These are phyloP conservation scores for Penaeus monodon DNA, from an alignment of 2,888 invertebrate species.

Conservation along the genomic window DNA sequence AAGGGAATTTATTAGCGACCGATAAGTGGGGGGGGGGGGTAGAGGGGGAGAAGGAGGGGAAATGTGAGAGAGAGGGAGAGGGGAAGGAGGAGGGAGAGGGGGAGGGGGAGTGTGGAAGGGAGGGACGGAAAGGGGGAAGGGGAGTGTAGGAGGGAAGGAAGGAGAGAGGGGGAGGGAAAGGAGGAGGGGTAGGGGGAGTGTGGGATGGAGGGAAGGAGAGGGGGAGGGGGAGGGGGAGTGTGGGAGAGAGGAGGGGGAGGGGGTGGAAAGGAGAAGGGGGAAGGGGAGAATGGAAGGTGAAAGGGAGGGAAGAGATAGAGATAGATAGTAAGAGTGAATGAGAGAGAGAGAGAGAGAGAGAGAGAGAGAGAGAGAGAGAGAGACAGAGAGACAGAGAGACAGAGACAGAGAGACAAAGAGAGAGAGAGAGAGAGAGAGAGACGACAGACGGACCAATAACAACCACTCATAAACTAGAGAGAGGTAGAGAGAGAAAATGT, in stretches of 20 bases:
- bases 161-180: background rate
- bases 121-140: background rate
- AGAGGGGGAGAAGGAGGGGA: too few relatives aligned
- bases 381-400: background rate
- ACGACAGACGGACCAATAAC: background rate
- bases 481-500: too few relatives aligned
- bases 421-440: background rate
- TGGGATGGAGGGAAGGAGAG: background rate
- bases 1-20: too few relatives aligned
- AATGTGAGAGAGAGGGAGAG: too few relatives aligned
- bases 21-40: background rate
- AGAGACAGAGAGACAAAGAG: background rate
- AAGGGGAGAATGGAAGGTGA: background rate
- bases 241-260: background rate
- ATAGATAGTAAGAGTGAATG: background rate
- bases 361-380: background rate
- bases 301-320: background rate
- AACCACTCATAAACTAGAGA: too few relatives aligned
- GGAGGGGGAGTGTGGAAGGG: background rate
- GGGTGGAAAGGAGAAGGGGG: background rate
- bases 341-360: background rate
- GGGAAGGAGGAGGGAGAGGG: rapidly evolving
- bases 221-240: background rate
- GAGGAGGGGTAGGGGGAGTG: background rate
- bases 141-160: background rate